Conservation (phyloP, 2,797 vertebrate genomes). For the Pempheris klunzingeri region DNA sequence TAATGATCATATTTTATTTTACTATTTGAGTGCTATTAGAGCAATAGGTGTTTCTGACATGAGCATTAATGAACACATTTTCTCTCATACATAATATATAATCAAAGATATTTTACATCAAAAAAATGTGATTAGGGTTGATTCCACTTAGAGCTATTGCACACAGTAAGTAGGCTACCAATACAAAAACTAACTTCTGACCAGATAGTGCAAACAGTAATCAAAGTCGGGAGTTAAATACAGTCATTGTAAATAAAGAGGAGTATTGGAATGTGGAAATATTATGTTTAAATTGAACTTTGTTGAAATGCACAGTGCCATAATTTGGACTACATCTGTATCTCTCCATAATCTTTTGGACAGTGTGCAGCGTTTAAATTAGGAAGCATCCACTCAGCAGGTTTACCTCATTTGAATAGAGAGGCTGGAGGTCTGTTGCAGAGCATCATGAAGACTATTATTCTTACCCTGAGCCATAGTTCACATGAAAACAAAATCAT, state of each 20-base stretch:
- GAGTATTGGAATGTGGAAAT: not conserved
- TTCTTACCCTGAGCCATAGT: slow-evolving; percentile 42
- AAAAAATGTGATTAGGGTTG: slow-evolving; percentile 4
- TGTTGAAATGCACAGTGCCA: not conserved
- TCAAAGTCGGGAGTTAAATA: slow-evolving; percentile 5
- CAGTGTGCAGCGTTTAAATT: slow-evolving; percentile 34
- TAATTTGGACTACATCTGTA: not conserved
- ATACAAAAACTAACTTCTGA: too few relatives aligned
- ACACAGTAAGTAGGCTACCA: too few relatives aligned
- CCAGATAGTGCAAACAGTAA: not conserved
- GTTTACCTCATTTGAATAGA: slow-evolving; percentile 57
- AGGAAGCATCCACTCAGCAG: slow-evolving; percentile 52
- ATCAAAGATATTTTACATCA: slow-evolving; percentile 17
- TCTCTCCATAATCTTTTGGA: not conserved
- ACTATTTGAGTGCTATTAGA: slow-evolving; percentile 4
- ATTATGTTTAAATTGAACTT: not conserved
- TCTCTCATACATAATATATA: slow-evolving; percentile 36
- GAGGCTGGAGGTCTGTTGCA: slow-evolving; percentile 22
- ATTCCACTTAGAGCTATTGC: not conserved
- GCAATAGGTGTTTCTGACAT: slow-evolving; percentile 16
- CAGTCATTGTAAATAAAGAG: slow-evolving; percentile 1
- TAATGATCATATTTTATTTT: slow-evolving; percentile 11
- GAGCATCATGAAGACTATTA: slow-evolving; percentile 42
- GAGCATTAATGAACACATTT: slow-evolving; percentile 19
- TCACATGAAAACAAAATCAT: slow-evolving; percentile 61